Evolutionary conservation across 2,888 invertebrate species (phyloP).

Genomic region (Catocala sponsa): DNA sequence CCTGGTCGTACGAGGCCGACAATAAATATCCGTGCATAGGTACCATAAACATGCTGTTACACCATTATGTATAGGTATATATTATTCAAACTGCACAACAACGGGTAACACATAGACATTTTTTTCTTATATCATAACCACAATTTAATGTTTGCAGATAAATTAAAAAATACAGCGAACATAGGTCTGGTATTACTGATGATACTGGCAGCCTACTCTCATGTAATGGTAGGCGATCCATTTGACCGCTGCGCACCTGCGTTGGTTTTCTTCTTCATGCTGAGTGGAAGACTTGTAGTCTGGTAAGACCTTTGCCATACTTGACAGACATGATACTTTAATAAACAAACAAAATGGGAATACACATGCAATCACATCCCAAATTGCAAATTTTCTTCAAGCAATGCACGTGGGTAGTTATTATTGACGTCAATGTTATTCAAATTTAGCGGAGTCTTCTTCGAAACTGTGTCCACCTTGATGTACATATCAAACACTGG

Average conservation of each 20-base stretch:
- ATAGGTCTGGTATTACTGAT: conserved; percentile 94
- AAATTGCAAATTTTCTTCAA: conserved; percentile 26
- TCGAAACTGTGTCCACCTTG: conserved; percentile 27
- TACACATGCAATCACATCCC: not conserved
- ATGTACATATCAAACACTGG: conserved; percentile 22
- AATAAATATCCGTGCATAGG: not conserved
- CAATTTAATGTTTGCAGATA: conserved; percentile 88
- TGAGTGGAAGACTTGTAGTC: conserved; percentile 95
- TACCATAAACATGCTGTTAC: conserved; percentile 5
- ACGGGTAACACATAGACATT: too few species aligned
- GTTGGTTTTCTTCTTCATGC: conserved; percentile 97
- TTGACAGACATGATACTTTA: too few species aligned
- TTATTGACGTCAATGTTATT: conserved; percentile 51
- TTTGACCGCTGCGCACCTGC: conserved; percentile 97
- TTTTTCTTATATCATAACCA: not conserved
- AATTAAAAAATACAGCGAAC: conserved; percentile 96
- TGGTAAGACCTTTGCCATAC: conserved; percentile 81
- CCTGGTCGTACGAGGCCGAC: conserved; percentile 12
- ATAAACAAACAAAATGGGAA: not conserved
- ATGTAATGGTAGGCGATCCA: conserved; percentile 97
- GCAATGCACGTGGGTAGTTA: conserved; percentile 45
- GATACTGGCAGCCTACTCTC: conserved; percentile 96
- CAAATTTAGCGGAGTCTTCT: conserved; percentile 30
- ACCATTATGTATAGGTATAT: too few species aligned
- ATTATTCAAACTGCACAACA: too few species aligned